Percentiles rank a stretch among this genome's conserved stretches.
Conservation (phyloP, 2,113 vertebrate genomes). For the Saccopteryx bilineata region DNA sequence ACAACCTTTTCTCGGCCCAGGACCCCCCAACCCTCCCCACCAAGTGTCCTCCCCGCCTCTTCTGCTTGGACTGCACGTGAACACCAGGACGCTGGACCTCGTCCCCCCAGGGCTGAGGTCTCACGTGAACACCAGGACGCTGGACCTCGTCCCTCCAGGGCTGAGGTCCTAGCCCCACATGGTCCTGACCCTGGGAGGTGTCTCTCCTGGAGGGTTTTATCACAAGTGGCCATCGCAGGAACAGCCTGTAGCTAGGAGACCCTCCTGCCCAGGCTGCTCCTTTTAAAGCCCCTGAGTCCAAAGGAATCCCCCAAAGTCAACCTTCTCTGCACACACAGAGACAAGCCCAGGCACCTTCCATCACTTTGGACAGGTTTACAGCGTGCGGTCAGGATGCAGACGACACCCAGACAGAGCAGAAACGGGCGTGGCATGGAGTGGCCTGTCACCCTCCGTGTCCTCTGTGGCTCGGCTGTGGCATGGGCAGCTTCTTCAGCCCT, state of each 20-base stretch:
- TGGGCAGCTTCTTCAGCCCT: neutral
- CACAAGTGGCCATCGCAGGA: neutral
- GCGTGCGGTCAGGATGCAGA: neutral
- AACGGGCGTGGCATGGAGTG: neutral
- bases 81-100: fast-evolving
- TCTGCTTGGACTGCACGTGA: neutral
- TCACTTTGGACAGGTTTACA: no score
- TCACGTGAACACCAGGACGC: fast-evolving
- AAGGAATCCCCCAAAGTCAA: neutral
- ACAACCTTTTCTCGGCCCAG: neutral
- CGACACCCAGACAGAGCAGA: neutral
- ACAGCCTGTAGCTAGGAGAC: neutral
- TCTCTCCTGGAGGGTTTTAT: neutral
- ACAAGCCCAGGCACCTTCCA: neutral
- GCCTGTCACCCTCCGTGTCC: no score
- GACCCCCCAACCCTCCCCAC: neutral
- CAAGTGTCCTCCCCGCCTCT: neutral
- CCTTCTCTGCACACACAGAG: neutral
- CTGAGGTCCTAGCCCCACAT: no score
- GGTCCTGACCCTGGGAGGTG: neutral
- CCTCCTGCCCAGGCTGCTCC: neutral
- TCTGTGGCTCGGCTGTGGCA: neutral
- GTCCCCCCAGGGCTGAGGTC: no score
- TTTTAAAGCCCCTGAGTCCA: neutral
- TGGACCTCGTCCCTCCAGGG: no score